Base-by-base conservation (phyloP, 2,797 vertebrate species). In the Argya squamiceps region DNA sequence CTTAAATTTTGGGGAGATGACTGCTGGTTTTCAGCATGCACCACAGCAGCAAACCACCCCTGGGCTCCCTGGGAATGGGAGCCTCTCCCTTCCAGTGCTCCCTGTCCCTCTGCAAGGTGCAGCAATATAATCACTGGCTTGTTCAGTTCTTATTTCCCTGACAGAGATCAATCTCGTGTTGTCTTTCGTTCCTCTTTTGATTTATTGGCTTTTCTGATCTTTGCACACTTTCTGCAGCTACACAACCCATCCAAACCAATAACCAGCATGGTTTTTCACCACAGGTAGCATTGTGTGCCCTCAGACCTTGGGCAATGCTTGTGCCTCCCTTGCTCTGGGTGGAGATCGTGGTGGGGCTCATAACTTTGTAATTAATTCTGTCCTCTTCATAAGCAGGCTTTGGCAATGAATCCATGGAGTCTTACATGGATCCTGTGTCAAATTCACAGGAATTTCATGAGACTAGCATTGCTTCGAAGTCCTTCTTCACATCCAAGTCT, bases 401-500 rank as follows among this genome's bases (percentile, higher is more conserved):
- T 67, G 69, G 41, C 34, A 37, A 43, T 15, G 30, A 65, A 52
- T 37, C 55, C 32, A 49, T 2, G 0, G 30, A 60, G 47, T 82
- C 65, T 62, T n/a, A 19, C 3, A 1, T 0, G 2, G 67, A 6
- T 63, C 36, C 13, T 50, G 41, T 18, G 52, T 39, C n/a, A n/a
- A 37, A 79, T 82, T 73, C 47, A 29, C 0, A 0, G 43, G 50
- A 60, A n/a, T 32, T 65, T 78, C 44, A 65, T 0, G 1, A 49
- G 17, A 65, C 27, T 58, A 41, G 12, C 1, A 0, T 39, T 80
- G 36, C 53, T 79, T 63, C 85, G 73, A 86, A 30, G 44, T 65
- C 23, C 9, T 12, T n/a, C 44, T 89, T 84, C 5, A 4, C 27
- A 12, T 27, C 29, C 49, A 68, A 47, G n/a, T 19, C 67, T 87